Conservation (phyloP, 1,140 invertebrate species). For the Macrotrachela quadricornifera region DNA sequence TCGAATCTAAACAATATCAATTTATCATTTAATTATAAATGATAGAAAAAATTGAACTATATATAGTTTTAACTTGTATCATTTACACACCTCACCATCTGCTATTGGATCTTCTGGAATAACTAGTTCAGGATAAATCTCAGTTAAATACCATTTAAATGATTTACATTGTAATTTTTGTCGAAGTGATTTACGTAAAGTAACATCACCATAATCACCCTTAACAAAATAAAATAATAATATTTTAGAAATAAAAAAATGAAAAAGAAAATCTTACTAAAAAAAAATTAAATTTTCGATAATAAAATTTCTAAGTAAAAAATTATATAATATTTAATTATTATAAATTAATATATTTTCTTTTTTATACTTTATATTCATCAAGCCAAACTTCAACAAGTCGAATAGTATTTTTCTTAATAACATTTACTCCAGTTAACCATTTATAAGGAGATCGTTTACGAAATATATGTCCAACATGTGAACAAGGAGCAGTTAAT, state of each 20-base stretch:
- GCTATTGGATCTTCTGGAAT: slow-evolving; percentile 15
- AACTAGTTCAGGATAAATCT: slow-evolving; percentile 71
- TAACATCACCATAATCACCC: slow-evolving; percentile 37
- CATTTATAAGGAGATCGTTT: slow-evolving; percentile 91
- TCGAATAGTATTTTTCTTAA: slow-evolving; percentile 58
- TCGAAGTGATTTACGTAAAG: slow-evolving; percentile 46
- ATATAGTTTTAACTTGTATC: too few relatives aligned
- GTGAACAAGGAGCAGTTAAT: slow-evolving; percentile 81
- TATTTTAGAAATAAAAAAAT: slow-evolving; percentile 41
- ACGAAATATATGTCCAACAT: slow-evolving; percentile 90
- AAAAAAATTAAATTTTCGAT: too few relatives aligned
- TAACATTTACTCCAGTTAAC: slow-evolving; percentile 70
- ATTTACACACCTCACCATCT: too few relatives aligned
- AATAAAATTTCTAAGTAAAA: too few relatives aligned
- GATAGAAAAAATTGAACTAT: too few relatives aligned
- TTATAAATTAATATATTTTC: too few relatives aligned
- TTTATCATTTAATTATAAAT: too few relatives aligned
- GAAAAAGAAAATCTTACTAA: too few relatives aligned
- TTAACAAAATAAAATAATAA: slow-evolving; percentile 8
- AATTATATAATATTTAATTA: too few relatives aligned
- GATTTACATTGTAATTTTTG: slow-evolving; percentile 64
- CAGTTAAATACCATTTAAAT: slow-evolving; percentile 85
- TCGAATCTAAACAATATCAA: too few relatives aligned
- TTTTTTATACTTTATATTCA: slow-evolving; percentile 51
- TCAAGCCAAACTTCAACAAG: slow-evolving; percentile 64